A percentile compares a stretch with the other conserved stretches of the same genome.
phyloP scores from a whole-genome alignment of 1,140 invertebrate species.

The Trichonephila clavipes region DNA sequence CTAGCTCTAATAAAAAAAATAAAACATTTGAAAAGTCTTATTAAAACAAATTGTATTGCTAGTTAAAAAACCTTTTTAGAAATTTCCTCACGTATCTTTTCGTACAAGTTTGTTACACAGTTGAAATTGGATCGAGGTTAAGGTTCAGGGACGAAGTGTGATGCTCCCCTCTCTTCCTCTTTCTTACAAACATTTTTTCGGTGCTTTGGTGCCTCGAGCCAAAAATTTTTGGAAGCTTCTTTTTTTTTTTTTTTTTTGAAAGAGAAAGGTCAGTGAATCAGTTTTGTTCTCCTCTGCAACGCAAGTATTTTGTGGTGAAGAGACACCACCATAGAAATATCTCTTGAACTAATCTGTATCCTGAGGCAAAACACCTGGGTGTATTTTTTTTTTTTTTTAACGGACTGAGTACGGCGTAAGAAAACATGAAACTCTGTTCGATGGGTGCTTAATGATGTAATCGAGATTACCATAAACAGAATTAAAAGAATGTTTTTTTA shows the following conservation, averaged over 20 bases:
- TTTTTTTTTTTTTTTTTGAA: neutral
- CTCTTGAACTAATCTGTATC: conserved; percentile 56
- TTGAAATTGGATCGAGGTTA: conserved; percentile 74
- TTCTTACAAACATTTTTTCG: conserved; percentile 51
- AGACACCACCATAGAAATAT: conserved; percentile 44
- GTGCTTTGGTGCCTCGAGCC: conserved; percentile 22
- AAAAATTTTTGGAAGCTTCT: conserved; percentile 45
- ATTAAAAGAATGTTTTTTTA: neutral
- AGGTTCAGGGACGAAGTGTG: conserved; percentile 42
- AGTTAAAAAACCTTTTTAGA: neutral
- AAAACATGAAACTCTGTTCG: neutral
- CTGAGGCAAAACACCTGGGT: conserved; percentile 70
- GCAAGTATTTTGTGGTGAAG: neutral
- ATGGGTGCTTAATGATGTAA: neutral
- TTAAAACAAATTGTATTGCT: neutral
- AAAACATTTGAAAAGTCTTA: neutral
- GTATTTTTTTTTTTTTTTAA: conserved; percentile 41
- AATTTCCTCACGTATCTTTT: conserved; percentile 37
- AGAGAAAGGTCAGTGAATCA: conserved; percentile 68
- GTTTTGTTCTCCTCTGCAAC: conserved; percentile 44
- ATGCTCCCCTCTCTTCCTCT: neutral
- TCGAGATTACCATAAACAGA: neutral
- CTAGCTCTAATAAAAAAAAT: too few relatives aligned
- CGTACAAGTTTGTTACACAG: neutral
- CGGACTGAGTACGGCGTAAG: neutral